Percentiles rank a stretch among this genome's conserved stretches.
Conservation (phyloP, 2,888 invertebrate genomes). For the Onchidella celtica region DNA sequence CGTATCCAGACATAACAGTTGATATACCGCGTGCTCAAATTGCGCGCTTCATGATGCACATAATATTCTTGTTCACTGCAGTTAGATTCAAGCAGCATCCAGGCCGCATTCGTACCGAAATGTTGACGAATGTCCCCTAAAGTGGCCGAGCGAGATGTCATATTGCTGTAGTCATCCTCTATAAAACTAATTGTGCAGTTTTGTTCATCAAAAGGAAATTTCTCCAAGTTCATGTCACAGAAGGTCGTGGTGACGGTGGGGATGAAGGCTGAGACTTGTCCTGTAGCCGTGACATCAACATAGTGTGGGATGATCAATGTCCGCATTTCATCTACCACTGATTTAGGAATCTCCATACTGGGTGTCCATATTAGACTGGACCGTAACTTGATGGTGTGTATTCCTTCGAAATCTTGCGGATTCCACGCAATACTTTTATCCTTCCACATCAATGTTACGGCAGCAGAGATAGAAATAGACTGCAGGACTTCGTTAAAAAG, state of each 20-base stretch:
- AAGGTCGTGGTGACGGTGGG: constrained; percentile 25
- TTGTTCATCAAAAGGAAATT: constrained; percentile 32
- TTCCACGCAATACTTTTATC: constrained; percentile 5
- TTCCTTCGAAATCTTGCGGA: neutral
- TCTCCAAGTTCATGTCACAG: constrained; percentile 14
- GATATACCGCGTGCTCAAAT: constrained; percentile 12
- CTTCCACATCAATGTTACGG: constrained; percentile 7
- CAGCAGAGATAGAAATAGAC: constrained; percentile 4
- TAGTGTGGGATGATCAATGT: neutral
- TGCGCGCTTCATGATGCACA: neutral
- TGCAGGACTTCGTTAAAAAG: constrained; percentile 4
- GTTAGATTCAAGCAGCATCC: neutral
- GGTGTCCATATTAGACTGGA: constrained; percentile 17
- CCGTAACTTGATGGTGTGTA: neutral
- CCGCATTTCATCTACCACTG: neutral
- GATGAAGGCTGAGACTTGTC: neutral
- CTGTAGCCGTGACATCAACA: neutral
- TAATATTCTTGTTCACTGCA: no score
- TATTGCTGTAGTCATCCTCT: constrained; percentile 13
- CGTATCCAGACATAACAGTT: constrained; percentile 4
- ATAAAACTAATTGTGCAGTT: constrained; percentile 9
- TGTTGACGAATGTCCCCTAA: constrained; percentile 12
- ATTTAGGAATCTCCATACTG: constrained; percentile 1
- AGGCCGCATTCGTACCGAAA: constrained; percentile 36
- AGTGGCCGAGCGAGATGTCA: neutral